Conservation (phyloP, 2,888 invertebrate species). For the Tenodera sinensis region DNA sequence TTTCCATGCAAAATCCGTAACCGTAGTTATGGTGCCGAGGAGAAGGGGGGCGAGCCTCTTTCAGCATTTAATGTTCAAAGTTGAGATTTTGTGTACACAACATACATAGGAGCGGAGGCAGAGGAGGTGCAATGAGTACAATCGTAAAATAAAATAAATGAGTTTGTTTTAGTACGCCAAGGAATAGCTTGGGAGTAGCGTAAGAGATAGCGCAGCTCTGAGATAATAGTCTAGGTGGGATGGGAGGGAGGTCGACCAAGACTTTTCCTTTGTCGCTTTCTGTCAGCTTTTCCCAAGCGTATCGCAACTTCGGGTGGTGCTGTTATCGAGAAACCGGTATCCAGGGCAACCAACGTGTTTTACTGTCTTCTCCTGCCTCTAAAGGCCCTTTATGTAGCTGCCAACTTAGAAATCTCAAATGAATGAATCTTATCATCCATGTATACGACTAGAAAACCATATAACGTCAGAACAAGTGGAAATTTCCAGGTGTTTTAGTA, state of each 20-base stretch:
- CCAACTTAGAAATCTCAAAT: background rate
- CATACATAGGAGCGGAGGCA: constrained; percentile 16
- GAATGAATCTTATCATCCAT: background rate
- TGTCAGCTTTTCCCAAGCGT: background rate
- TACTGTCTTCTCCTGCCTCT: background rate
- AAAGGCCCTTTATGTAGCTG: background rate
- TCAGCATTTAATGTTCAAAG: constrained; percentile 31
- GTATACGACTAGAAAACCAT: background rate
- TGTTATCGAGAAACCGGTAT: background rate
- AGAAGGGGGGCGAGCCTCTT: constrained; percentile 3
- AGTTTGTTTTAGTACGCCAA: constrained; percentile 25
- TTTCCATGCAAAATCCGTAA: constrained; percentile 31
- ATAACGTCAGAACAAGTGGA: background rate
- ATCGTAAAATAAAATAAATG: constrained; percentile 31
- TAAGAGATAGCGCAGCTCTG: constrained; percentile 8
- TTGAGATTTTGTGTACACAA: constrained; percentile 31
- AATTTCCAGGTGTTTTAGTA: no score
- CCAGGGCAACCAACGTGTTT: background rate
- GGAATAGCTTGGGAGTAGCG: constrained; percentile 12
- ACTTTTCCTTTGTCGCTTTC: background rate
- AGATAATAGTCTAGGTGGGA: background rate
- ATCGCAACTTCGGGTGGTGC: background rate
- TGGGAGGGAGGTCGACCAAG: background rate
- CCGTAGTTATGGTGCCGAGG: constrained; percentile 17
- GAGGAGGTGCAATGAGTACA: constrained; percentile 27